Conservation (phyloP, 2,888 invertebrate species). For the Cephonodes hylas region DNA sequence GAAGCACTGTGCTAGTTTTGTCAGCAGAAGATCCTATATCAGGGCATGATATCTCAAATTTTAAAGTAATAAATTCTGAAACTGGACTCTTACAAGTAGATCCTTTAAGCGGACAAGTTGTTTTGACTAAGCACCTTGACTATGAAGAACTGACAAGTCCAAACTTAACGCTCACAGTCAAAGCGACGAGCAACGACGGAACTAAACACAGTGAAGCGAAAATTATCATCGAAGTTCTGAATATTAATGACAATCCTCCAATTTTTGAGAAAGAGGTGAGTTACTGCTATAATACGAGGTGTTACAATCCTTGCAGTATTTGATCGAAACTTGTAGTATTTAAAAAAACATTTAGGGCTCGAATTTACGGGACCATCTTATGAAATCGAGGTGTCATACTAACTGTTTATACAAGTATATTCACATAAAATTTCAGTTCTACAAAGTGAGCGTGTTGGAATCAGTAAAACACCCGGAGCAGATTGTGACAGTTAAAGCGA, state of each 20-base stretch:
- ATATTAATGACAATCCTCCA: constrained; percentile 90
- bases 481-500: constrained; percentile 85
- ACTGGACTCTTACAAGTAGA: constrained; percentile 81
- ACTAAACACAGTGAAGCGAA: constrained; percentile 84
- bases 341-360: no score
- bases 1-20: constrained; percentile 85
- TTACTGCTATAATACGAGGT: no score
- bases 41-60: constrained; percentile 82
- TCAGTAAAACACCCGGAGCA: constrained; percentile 85
- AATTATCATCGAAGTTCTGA: constrained; percentile 85
- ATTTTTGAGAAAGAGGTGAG: constrained; percentile 83
- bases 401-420: no score
- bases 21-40: constrained; percentile 87
- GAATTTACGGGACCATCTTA: no score
- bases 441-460: constrained; percentile 86
- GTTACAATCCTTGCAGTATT: no score
- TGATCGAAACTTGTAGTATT: no score
- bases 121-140: constrained; percentile 87
- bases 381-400: no score
- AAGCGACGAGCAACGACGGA: constrained; percentile 76
- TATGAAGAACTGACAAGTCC: constrained; percentile 86
- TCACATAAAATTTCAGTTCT: constrained; percentile 67
- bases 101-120: constrained; percentile 87
- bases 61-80: constrained; percentile 79
- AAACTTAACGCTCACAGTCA: constrained; percentile 79